These are phyloP conservation scores for Phrixothrix hirtus DNA, from an alignment of 2,888 invertebrate genomes.

Conservation along the genomic window DNA sequence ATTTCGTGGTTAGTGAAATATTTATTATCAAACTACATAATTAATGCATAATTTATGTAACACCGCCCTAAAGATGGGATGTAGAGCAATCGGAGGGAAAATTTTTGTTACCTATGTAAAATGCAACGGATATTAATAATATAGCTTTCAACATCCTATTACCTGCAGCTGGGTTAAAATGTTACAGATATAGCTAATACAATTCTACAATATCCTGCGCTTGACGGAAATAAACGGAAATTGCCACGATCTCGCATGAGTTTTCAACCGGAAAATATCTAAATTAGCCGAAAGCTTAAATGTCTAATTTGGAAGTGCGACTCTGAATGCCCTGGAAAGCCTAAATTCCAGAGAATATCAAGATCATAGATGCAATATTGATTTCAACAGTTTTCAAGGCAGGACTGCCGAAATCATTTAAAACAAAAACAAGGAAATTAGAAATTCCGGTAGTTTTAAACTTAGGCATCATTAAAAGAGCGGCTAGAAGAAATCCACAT, in stretches of 20 bases:
- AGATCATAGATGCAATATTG: not conserved
- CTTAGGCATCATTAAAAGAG: slow-evolving; percentile 8
- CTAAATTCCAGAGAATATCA: not conserved
- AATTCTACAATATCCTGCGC: slow-evolving; percentile 29
- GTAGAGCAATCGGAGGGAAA: no score
- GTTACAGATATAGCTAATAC: slow-evolving; percentile 15
- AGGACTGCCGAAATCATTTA: no score
- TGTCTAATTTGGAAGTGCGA: slow-evolving; percentile 3
- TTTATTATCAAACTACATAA: no score
- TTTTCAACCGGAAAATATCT: slow-evolving; percentile 19
- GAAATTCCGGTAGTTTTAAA: not conserved
- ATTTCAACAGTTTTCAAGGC: no score
- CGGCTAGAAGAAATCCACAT: slow-evolving; percentile 5
- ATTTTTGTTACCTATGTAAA: no score
- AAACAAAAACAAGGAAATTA: slow-evolving; percentile 1
- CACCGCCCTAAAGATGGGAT: no score
- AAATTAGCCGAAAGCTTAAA: slow-evolving; percentile 5
- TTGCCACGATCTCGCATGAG: slow-evolving; percentile 26
- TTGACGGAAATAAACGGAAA: slow-evolving; percentile 31
- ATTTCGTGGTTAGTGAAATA: no score
- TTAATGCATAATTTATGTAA: no score
- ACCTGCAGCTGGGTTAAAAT: not conserved
- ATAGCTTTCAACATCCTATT: not conserved
- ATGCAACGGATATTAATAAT: no score
- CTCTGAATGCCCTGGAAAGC: not conserved